These are phyloP conservation scores for Mamestra brassicae DNA, from an alignment of 2,888 invertebrate species.

Conservation along the genomic window DNA sequence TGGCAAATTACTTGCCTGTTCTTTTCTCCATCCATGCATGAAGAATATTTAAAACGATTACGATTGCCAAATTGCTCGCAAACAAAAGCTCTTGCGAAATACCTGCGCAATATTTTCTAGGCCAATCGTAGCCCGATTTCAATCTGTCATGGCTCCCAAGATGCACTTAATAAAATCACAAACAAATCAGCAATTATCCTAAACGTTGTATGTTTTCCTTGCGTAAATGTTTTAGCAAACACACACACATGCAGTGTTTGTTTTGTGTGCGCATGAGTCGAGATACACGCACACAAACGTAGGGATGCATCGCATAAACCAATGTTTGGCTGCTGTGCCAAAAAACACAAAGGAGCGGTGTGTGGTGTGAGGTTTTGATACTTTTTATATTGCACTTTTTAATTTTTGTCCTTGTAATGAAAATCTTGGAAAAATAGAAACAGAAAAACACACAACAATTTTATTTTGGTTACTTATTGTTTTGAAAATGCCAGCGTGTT, in stretches of 20 bases:
- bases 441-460: neutral
- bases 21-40: too few species aligned
- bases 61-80: constrained; percentile 11
- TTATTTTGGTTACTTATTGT: neutral
- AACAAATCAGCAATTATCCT: constrained; percentile 65
- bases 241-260: constrained; percentile 37
- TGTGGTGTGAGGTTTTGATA: constrained; percentile 75
- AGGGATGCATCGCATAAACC: constrained; percentile 86
- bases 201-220: constrained; percentile 69
- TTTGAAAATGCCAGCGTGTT: too few species aligned
- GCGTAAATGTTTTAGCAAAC: constrained; percentile 65
- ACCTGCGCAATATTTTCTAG: constrained; percentile 55
- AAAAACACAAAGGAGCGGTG: constrained; percentile 86
- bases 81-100: constrained; percentile 37
- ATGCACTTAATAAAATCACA: constrained; percentile 60
- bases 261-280: constrained; percentile 67
- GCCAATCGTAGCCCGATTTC: constrained; percentile 45
- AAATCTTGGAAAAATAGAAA: neutral
- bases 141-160: constrained; percentile 57
- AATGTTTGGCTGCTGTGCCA: constrained; percentile 88
- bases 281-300: constrained; percentile 67
- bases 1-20: too few species aligned
- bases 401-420: neutral
- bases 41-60: neutral
- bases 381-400: constrained; percentile 62